A percentile compares a stretch with the other conserved stretches of the same genome.
These are phyloP conservation scores for Megaceryle maxima DNA, from an alignment of 2,113 vertebrate genomes.

Conservation along the genomic window DNA sequence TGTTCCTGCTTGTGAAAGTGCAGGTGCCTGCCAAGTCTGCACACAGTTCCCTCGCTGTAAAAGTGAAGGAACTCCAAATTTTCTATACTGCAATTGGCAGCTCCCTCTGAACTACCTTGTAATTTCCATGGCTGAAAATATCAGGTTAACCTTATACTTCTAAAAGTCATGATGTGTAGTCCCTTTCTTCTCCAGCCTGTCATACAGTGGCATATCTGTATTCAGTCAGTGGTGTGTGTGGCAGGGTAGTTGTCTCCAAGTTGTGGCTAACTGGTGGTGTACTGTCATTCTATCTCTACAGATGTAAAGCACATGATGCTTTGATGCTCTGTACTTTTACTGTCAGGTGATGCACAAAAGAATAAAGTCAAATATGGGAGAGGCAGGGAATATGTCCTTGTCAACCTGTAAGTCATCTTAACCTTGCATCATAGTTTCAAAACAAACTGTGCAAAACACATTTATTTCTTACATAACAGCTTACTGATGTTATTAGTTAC, in stretches of 20 bases:
- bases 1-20: neutral
- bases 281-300: neutral
- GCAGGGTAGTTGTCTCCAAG: neutral
- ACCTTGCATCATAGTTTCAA: neutral
- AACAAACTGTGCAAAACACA: neutral
- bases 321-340: neutral
- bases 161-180: neutral
- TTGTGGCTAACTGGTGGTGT: neutral
- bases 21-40: neutral
- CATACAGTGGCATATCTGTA: neutral
- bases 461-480: neutral
- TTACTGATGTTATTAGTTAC: neutral
- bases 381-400: accelerated
- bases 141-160: neutral
- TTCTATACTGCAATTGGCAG: neutral
- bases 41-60: neutral
- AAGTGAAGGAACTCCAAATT: neutral
- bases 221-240: neutral
- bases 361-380: neutral
- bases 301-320: neutral
- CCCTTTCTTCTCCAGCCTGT: neutral
- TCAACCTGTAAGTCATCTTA: neutral
- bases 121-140: neutral
- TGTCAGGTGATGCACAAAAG: neutral
- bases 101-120: neutral